Percentiles rank a stretch among this genome's conserved stretches.
phyloP scores from a whole-genome alignment of 2,113 vertebrate genomes.

The Candoia aspera region DNA sequence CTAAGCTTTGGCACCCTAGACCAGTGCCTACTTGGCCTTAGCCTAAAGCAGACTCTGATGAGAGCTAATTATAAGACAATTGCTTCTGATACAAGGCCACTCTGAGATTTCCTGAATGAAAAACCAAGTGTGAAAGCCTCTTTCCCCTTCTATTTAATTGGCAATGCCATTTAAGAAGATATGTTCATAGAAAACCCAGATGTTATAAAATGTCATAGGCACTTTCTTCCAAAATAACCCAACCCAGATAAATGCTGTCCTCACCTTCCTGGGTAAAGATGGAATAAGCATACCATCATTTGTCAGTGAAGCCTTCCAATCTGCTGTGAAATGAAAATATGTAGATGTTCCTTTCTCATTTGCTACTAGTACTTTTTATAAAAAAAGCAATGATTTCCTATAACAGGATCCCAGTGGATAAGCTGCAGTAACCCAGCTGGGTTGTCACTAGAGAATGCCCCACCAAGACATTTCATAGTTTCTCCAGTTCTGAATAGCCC shows the following conservation, averaged over 20 bases:
- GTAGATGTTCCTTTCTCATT: neutral
- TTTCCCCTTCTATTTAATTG: neutral
- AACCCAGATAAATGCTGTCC: neutral
- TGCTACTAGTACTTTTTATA: neutral
- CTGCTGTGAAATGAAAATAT: conserved; percentile 1
- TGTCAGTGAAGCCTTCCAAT: conserved; percentile 14
- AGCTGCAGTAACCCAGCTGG: too few species aligned
- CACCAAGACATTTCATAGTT: neutral
- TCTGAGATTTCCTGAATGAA: neutral
- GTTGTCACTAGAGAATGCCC: neutral
- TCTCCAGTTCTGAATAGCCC: neutral
- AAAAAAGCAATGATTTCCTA: neutral
- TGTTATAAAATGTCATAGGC: neutral
- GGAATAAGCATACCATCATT: neutral
- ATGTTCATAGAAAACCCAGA: neutral
- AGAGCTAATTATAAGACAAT: neutral
- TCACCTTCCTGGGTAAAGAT: neutral
- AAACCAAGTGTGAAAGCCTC: neutral
- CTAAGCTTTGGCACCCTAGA: neutral
- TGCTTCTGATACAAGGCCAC: neutral
- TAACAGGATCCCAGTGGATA: neutral
- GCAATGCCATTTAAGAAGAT: neutral
- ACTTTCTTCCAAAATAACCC: neutral
- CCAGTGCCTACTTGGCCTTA: neutral
- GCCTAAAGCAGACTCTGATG: neutral